Evolutionary conservation across 2,888 invertebrate genomes (phyloP).

Genomic region (Gymnocheta viridis): DNA sequence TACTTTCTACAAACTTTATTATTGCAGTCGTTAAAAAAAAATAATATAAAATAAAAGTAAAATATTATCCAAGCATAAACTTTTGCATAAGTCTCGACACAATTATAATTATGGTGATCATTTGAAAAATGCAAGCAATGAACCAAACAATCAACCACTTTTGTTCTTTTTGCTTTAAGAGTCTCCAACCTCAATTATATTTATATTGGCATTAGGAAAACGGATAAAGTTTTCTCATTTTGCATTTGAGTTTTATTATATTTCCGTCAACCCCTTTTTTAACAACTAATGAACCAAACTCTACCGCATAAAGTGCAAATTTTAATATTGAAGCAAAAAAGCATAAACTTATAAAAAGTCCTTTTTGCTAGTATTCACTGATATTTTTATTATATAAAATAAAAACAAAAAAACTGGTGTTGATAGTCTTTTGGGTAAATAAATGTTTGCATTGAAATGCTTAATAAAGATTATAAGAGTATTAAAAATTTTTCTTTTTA

Average conservation of each 20-base stretch:
- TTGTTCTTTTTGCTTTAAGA: background rate
- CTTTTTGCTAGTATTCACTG: no score
- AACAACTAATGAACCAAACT: slow-evolving; percentile 49
- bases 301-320: background rate
- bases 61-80: background rate
- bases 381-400: background rate
- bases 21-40: background rate
- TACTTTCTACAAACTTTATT: slow-evolving; percentile 25
- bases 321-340: background rate
- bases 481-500: slow-evolving; percentile 5
- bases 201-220: slow-evolving; percentile 14
- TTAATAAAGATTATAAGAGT: slow-evolving; percentile 32
- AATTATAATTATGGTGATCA: slow-evolving; percentile 19
- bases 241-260: slow-evolving; percentile 60
- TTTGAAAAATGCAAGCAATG: slow-evolving; percentile 46
- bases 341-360: background rate
- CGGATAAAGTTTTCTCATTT: slow-evolving; percentile 45
- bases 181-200: slow-evolving; percentile 21
- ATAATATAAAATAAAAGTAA: background rate
- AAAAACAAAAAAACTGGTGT: background rate
- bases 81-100: slow-evolving; percentile 31
- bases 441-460: slow-evolving; percentile 43
- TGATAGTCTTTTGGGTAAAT: slow-evolving; percentile 26
- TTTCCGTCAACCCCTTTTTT: slow-evolving; percentile 32
- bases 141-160: slow-evolving; percentile 41